phyloP scores from a whole-genome alignment of 2,888 invertebrate genomes.

The Dryobotodes eremita region DNA sequence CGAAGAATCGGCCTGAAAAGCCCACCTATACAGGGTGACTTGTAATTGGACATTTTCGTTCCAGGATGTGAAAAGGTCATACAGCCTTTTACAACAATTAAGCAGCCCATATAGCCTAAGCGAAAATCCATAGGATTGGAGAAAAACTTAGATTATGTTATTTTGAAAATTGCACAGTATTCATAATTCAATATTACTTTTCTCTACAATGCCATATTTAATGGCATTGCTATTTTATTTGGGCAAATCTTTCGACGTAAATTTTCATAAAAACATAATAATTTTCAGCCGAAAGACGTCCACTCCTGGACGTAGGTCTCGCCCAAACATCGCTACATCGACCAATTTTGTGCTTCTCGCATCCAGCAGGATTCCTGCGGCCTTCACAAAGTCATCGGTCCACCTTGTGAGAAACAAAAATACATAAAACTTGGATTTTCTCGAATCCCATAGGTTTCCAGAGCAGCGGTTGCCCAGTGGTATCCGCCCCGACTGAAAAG shows the following conservation, averaged over 20 bases:
- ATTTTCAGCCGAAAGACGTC: neutral
- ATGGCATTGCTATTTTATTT: too few species aligned
- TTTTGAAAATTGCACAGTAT: too few species aligned
- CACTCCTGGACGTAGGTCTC: neutral
- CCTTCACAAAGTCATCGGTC: neutral
- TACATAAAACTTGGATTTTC: too few species aligned
- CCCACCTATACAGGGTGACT: too few species aligned
- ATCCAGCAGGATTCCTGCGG: neutral
- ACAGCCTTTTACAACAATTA: neutral
- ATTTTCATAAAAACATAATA: too few species aligned
- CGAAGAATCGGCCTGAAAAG: neutral
- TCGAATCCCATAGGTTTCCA: too few species aligned
- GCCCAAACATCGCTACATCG: neutral
- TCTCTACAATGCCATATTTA: too few species aligned
- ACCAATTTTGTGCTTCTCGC: neutral
- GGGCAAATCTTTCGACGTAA: too few species aligned
- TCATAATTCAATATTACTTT: neutral
- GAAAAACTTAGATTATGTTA: neutral
- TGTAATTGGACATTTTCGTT: neutral
- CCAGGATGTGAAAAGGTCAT: too few species aligned
- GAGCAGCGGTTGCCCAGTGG: too few species aligned
- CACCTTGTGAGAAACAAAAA: neutral
- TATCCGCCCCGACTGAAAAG: too few species aligned
- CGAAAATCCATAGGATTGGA: neutral
- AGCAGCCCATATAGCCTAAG: neutral